Conservation (phyloP, 2,113 vertebrate species). For the Pseudopipra pipra region DNA sequence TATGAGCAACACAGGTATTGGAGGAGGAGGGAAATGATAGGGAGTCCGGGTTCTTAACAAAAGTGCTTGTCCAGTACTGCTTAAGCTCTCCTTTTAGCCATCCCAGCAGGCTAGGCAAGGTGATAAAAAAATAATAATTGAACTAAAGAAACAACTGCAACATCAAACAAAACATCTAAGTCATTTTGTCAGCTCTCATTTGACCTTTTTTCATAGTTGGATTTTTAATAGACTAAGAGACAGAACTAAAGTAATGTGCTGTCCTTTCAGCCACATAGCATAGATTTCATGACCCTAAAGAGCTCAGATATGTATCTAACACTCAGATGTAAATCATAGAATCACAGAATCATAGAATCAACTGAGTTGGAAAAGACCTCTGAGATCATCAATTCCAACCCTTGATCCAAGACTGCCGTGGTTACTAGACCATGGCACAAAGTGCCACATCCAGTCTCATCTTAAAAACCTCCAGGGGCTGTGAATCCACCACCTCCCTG, state of each 20-base stretch:
- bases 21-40: background rate
- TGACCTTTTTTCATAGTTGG: slow-evolving; percentile 1
- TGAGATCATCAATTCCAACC: too few relatives aligned
- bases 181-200: background rate
- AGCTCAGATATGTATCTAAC: background rate
- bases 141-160: slow-evolving; percentile 5
- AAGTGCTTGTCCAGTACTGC: background rate
- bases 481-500: too few relatives aligned
- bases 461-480: too few relatives aligned
- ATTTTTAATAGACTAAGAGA: slow-evolving; percentile 15
- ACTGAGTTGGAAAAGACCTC: too few relatives aligned
- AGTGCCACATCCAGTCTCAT: too few relatives aligned
- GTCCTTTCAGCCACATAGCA: background rate
- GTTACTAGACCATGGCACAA: too few relatives aligned
- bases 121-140: background rate
- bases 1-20: background rate
- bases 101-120: background rate
- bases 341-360: too few relatives aligned
- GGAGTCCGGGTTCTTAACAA: background rate
- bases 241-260: background rate
- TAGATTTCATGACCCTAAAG: background rate
- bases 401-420: too few relatives aligned
- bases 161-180: slow-evolving; percentile 1
- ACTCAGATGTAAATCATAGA: background rate
- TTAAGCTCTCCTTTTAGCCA: background rate